Base-by-base conservation (phyloP, 2,113 vertebrate genomes). In the Scatophagus argus region DNA sequence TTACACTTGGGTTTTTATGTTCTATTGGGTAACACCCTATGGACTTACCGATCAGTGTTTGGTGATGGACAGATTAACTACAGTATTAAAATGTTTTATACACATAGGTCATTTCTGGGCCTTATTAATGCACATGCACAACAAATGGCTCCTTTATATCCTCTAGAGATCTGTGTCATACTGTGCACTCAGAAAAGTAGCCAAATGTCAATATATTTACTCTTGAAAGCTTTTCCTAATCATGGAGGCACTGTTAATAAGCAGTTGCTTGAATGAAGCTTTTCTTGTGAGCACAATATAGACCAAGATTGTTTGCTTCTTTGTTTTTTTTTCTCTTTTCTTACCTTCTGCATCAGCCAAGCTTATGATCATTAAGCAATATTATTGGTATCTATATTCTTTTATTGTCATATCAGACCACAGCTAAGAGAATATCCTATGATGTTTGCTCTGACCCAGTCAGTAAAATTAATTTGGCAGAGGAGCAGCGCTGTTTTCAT, bases 401-500 rank as follows among this genome's bases (percentile, higher is more conserved):
- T 87, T 79, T 68, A 74, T 64, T 72, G 63, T 62, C 44, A 63
- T 71, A 51, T 80, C 69, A 47, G 76, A 64, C 54, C 74, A 77
- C 52, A 49, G 58, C 49, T 32, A 52, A 59, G 27, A 72, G 25
- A 79, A 82, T 81, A 78, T 81, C 74, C 60, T 66, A 62, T 79
- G 73, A 79, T 80, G 71, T 76, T 52, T 81, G 54, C 74, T 74
- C 76, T 59, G 77, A 85, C 73, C 74, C 68, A 68, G 79, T 47
- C 86, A 80, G 79, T 66, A 60, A 93, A 92, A 91, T 94, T 91
- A 91, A 92, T 94, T 94, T 94, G 87, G 76, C 81, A 70, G 88
- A 88, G 74, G 64, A 80, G 56, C 77, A 59, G 74, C 47, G 81
- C 79, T 90, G 74, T 86, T 89, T 87, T 89, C 80, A 91, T 90